Base-by-base conservation (phyloP, 1,140 invertebrate genomes). In the Magallana gigas region DNA sequence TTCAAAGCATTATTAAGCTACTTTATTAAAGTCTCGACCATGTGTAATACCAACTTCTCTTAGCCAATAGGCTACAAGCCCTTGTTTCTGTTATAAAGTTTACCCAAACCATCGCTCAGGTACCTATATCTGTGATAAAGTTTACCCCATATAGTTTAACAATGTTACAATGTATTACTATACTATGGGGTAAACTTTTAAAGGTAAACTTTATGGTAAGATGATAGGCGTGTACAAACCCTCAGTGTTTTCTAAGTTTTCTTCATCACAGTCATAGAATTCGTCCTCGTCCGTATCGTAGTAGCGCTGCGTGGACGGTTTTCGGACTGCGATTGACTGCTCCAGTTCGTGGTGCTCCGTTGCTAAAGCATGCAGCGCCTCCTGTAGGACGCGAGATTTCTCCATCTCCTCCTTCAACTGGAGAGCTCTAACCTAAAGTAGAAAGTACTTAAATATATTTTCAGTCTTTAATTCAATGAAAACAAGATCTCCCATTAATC, bases 261-360 rank as follows among this genome's bases (percentile, higher is more conserved):
- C 80, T 56, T 93, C 92, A 90, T 94, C 93, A 91, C 92, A 94
- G 95, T 97, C 96, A 92, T 96, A 96, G 93, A 96, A 97, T 89
- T 97, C 96, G 91, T 97, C 96, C 91, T 96, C 96, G 88, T 96
- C 96, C 23, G 96, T 96, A 84, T 96, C 96, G 90, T 96, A 96
- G 23, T 95, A 96, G 16, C 96, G 93, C 82, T 90, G 88, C 12
- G 93, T 91, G 11, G 92, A 92, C 23, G 80, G 86, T 6, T 85
- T 82, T 23, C 91, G 48, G 18, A 91, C 48, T 88, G 83, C 83
- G 88, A 94, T 58, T 3, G 96, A 96, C 92, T 96, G 95, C 91
- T 97, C 96, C 3, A 97, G 92, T 83, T 96, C 96, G 93, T 97
- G 96, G 91, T 97, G 96, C 88, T 97, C 96, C 59, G 96, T 94